A percentile compares a stretch with the other conserved stretches of the same genome.
Evolutionary conservation across 2,888 invertebrate species (phyloP).

Genomic region (Neria commutata): DNA sequence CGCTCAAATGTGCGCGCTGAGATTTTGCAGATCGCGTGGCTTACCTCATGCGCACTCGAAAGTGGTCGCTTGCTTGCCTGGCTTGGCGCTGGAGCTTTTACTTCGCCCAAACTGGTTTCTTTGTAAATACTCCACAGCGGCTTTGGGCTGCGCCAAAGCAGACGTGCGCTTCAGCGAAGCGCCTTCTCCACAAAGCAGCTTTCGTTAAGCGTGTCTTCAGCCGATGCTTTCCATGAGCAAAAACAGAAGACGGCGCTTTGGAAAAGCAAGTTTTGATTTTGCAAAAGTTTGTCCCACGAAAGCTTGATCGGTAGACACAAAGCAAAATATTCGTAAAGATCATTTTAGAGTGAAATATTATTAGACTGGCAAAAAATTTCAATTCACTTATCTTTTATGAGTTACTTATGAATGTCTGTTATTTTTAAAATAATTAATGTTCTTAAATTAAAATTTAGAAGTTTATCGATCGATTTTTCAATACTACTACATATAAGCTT

Average conservation of each 20-base stretch:
- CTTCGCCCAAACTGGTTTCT: conserved; percentile 31
- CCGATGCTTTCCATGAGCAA: too few relatives aligned
- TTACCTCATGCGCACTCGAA: conserved; percentile 41
- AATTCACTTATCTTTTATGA: too few relatives aligned
- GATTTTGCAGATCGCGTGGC: conserved; percentile 41
- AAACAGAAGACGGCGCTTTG: too few relatives aligned
- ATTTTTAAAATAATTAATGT: background rate
- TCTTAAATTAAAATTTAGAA: too few relatives aligned
- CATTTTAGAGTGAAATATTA: background rate
- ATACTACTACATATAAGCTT: too few relatives aligned
- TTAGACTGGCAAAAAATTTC: background rate
- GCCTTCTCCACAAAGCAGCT: too few relatives aligned
- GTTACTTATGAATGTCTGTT: background rate
- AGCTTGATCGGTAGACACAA: background rate
- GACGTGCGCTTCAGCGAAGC: too few relatives aligned
- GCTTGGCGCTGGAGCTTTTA: too few relatives aligned
- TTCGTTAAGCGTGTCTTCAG: too few relatives aligned
- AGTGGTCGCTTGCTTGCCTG: conserved; percentile 27
- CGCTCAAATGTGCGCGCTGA: conserved; percentile 52
- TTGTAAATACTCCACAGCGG: background rate
- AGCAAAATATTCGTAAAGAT: background rate
- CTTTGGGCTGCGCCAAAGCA: too few relatives aligned
- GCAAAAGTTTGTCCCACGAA: background rate
- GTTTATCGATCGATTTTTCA: too few relatives aligned
- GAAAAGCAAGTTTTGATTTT: background rate